Conservation (phyloP, 2,888 invertebrate genomes). For the Protodeltote pygarga region DNA sequence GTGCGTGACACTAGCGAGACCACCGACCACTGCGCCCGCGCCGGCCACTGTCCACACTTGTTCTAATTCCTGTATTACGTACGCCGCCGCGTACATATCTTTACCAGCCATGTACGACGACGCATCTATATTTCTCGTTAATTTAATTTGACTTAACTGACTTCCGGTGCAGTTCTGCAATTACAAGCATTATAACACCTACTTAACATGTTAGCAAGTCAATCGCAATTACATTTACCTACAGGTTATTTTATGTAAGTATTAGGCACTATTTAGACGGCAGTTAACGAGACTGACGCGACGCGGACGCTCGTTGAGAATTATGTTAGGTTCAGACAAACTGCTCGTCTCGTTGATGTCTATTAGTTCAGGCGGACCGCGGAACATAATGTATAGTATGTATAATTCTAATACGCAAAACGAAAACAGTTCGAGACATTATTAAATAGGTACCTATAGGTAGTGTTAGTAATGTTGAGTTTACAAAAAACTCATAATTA, state of each 20-base stretch:
- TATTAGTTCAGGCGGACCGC: too few relatives aligned
- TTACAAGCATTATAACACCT: slow-evolving; percentile 5
- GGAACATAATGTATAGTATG: too few relatives aligned
- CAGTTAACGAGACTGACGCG: not conserved
- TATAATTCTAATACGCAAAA: too few relatives aligned
- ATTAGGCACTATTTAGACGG: not conserved
- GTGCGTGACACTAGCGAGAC: not conserved
- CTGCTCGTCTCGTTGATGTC: too few relatives aligned
- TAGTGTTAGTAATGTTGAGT: too few relatives aligned
- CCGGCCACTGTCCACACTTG: not conserved
- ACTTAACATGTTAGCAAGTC: not conserved
- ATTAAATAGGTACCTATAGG: too few relatives aligned
- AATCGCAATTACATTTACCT: not conserved
- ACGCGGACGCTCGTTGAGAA: too few relatives aligned
- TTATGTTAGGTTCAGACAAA: too few relatives aligned
- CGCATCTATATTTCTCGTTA: slow-evolving; percentile 5
- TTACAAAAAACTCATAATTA: too few relatives aligned
- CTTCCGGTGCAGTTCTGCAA: slow-evolving; percentile 7
- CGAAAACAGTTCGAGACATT: too few relatives aligned
- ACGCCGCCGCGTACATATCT: not conserved
- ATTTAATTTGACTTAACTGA: slow-evolving; percentile 3
- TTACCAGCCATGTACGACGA: too few relatives aligned
- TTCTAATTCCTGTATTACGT: not conserved
- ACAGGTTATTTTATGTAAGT: not conserved
- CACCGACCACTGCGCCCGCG: not conserved